Percentiles rank a stretch among this genome's conserved stretches.
phyloP scores from a whole-genome alignment of 2,797 vertebrate species.

The Enteromius radiatus region DNA sequence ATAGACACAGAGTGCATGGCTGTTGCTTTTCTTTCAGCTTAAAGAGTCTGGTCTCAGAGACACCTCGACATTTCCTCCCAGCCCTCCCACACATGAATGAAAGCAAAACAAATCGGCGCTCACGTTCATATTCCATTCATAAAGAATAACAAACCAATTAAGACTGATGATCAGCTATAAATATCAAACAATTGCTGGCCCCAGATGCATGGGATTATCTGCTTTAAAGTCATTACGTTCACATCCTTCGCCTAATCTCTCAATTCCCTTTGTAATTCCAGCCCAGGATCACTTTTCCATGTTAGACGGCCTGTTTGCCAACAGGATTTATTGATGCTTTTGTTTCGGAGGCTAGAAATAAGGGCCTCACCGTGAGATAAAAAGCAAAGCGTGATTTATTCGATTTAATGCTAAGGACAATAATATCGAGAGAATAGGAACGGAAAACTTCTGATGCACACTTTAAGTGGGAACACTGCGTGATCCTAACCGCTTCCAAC shows the following conservation, averaged over 20 bases:
- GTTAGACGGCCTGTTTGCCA: slow-evolving; percentile 83
- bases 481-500: slow-evolving; percentile 67
- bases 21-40: slow-evolving; percentile 57
- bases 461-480: slow-evolving; percentile 80
- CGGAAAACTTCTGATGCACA: slow-evolving; percentile 59
- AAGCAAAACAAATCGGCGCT: slow-evolving; percentile 74
- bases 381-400: slow-evolving; percentile 69
- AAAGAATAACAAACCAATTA: slow-evolving; percentile 84
- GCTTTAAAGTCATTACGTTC: slow-evolving; percentile 88
- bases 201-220: slow-evolving; percentile 90
- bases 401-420: slow-evolving; percentile 68
- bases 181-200: slow-evolving; percentile 82
- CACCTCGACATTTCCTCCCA: slow-evolving; percentile 47
- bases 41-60: slow-evolving; percentile 48
- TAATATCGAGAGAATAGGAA: slow-evolving; percentile 62
- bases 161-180: slow-evolving; percentile 85
- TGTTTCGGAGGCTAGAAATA: slow-evolving; percentile 77
- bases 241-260: slow-evolving; percentile 91
- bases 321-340: slow-evolving; percentile 83
- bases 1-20: slow-evolving; percentile 55
- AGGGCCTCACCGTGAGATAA: slow-evolving; percentile 75
- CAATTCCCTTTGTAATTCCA: slow-evolving; percentile 84
- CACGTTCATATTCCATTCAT: slow-evolving; percentile 73
- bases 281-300: slow-evolving; percentile 84
- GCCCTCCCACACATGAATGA: slow-evolving; percentile 71